phyloP scores from a whole-genome alignment of 1,140 invertebrate genomes.

The Tetragnatha versicolor region DNA sequence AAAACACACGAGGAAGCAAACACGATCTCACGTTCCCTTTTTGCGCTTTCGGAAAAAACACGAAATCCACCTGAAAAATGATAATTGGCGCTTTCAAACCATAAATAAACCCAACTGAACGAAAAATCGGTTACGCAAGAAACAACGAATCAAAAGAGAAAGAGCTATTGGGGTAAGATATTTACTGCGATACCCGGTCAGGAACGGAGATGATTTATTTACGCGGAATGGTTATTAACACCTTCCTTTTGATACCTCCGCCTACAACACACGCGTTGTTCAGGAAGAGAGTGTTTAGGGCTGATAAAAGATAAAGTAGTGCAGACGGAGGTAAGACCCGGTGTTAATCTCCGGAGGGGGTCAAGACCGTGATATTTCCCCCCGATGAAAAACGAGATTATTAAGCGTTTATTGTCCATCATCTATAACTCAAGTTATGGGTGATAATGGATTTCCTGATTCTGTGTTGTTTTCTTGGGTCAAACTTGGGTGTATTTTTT shows the following conservation, averaged over 20 bases:
- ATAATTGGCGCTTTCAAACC: too few relatives aligned
- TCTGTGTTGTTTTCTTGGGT: too few relatives aligned
- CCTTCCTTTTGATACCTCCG: slow-evolving; percentile 22
- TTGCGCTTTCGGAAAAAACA: too few relatives aligned
- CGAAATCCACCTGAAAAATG: too few relatives aligned
- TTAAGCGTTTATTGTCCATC: slow-evolving; percentile 19
- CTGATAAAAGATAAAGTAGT: slow-evolving; percentile 23
- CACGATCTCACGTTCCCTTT: too few relatives aligned
- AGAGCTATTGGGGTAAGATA: slow-evolving; percentile 19
- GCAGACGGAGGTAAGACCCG: neutral
- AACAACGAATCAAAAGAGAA: slow-evolving; percentile 19
- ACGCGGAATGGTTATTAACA: slow-evolving; percentile 37
- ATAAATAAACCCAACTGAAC: neutral
- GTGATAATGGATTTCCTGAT: too few relatives aligned
- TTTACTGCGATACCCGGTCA: slow-evolving; percentile 15
- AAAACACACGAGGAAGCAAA: too few relatives aligned
- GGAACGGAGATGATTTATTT: slow-evolving; percentile 32
- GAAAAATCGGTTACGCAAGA: neutral
- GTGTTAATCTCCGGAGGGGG: too few relatives aligned
- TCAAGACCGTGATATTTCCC: slow-evolving; percentile 5
- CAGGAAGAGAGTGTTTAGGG: neutral
- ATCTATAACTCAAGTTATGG: slow-evolving; percentile 21
- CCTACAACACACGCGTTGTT: slow-evolving; percentile 2
- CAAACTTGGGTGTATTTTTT: too few relatives aligned
- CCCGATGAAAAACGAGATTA: slow-evolving; percentile 5